Conservation (phyloP, 2,797 vertebrate genomes). For the Stomatorhinus walkeri region DNA sequence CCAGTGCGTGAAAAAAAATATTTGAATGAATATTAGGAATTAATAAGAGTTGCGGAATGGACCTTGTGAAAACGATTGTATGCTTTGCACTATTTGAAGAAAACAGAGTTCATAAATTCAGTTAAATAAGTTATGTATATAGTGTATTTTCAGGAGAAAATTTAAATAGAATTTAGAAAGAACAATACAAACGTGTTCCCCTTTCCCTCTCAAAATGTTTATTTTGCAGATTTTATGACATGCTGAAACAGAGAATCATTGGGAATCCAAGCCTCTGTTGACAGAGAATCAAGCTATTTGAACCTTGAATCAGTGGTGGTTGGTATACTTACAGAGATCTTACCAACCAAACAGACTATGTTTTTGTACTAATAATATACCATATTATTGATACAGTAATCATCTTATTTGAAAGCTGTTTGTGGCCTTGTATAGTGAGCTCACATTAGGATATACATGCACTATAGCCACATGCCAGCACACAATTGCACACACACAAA, state of each 20-base stretch:
- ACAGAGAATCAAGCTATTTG: not conserved
- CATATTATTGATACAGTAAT: not conserved
- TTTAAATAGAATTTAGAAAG: not conserved
- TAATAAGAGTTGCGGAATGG: not conserved
- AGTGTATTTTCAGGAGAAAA: not conserved
- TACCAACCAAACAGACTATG: not conserved
- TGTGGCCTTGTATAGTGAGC: not conserved
- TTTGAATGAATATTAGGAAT: not conserved
- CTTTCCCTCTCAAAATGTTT: not conserved
- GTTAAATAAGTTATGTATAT: not conserved
- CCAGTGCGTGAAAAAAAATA: not conserved
- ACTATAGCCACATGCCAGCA: not conserved
- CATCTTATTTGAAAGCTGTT: not conserved
- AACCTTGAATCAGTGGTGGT: not conserved
- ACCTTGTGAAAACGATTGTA: not conserved
- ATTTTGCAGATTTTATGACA: not conserved
- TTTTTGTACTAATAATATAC: not conserved
- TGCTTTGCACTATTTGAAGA: not conserved
- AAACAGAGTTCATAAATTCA: not conserved
- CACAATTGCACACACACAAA: not conserved
- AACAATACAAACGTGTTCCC: not conserved
- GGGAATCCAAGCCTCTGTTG: not conserved
- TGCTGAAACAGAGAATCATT: not conserved
- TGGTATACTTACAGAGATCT: not conserved
- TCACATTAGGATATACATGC: not conserved